Conservation (phyloP, 2,113 vertebrate species). For the Centropristis striata region DNA sequence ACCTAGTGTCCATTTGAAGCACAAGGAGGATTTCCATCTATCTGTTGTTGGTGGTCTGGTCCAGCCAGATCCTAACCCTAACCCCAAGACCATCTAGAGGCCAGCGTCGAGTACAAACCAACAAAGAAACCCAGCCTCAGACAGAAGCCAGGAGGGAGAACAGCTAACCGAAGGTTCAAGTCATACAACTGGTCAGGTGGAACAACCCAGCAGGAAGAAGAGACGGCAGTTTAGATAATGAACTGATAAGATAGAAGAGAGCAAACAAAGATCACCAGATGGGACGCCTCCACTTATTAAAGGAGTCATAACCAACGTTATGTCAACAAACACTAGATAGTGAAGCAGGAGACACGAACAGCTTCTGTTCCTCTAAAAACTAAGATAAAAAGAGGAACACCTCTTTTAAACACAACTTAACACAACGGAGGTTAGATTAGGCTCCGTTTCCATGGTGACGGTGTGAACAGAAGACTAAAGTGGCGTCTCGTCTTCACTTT, state of each 20-base stretch:
- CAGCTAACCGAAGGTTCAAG: not conserved
- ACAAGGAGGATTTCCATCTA: not conserved
- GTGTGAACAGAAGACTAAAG: no score
- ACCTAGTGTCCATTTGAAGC: not conserved
- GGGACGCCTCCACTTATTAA: not conserved
- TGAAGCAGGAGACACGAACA: not conserved
- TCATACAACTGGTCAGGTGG: not conserved
- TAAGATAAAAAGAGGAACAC: no score
- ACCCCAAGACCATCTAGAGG: no score
- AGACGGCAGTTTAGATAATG: not conserved
- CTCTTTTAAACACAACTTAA: no score
- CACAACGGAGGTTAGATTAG: no score
- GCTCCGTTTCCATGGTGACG: no score
- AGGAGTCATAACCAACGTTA: not conserved
- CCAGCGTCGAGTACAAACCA: no score
- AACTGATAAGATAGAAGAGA: not conserved
- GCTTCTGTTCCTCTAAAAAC: no score
- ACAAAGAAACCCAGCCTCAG: not conserved
- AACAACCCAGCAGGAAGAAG: not conserved
- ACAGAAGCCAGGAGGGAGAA: not conserved
- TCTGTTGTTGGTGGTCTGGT: no score
- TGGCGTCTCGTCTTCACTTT: no score
- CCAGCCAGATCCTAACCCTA: no score
- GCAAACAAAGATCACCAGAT: not conserved
- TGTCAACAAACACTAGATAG: not conserved